These are phyloP conservation scores for Tokudaia tokunoshimensis DNA, from an alignment of 2,797 vertebrate genomes.

Conservation along the genomic window DNA sequence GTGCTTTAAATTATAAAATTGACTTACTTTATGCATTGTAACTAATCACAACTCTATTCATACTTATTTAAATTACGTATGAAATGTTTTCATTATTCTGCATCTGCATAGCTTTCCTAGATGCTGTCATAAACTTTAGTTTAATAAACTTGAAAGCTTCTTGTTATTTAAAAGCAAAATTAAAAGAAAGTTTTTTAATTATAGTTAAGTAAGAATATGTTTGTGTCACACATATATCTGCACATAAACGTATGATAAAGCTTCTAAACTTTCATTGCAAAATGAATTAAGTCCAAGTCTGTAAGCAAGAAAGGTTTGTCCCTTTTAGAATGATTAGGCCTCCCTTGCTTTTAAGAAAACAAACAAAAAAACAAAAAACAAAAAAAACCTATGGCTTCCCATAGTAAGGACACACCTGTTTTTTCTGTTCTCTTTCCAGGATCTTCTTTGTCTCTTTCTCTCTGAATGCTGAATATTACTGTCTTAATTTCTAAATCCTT, in stretches of 20 bases:
- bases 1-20: neutral
- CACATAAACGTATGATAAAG: neutral
- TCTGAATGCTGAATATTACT: neutral
- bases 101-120: neutral
- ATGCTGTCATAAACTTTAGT: neutral
- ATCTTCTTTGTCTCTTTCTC: neutral
- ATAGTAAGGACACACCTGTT: neutral
- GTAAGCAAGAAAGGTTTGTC: fast-evolving
- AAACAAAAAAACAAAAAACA: too few species aligned
- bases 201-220: neutral
- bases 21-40: neutral
- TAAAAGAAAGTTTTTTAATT: neutral
- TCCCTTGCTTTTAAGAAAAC: neutral
- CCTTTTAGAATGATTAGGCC: neutral
- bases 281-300: neutral
- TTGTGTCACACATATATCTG: neutral
- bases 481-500: neutral
- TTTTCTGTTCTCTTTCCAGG: neutral
- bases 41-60: neutral
- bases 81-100: neutral
- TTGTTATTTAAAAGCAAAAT: neutral
- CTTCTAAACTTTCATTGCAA: neutral
- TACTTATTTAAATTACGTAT: neutral
- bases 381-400: neutral
- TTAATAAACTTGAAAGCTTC: neutral